Percentiles rank a stretch among this genome's conserved stretches.
phyloP scores from a whole-genome alignment of 2,113 vertebrate genomes.

The Sakesphorus luctuosus region DNA sequence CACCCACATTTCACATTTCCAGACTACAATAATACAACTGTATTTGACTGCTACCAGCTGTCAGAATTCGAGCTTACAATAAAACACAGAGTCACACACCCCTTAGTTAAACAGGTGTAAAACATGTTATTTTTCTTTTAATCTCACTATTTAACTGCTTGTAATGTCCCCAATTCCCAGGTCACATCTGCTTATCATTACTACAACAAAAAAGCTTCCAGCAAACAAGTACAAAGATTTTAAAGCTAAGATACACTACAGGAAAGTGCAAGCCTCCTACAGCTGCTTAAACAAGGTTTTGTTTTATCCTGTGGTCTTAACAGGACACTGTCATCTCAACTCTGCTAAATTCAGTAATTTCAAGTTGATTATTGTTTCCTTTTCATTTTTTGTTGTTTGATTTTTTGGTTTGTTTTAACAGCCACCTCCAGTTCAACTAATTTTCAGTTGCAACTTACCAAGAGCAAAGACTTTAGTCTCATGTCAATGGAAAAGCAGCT shows the following conservation, averaged over 20 bases:
- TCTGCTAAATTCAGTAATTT: background rate
- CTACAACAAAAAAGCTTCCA: background rate
- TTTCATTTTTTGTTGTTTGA: background rate
- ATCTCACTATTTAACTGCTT: background rate
- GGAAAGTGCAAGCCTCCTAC: background rate
- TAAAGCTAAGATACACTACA: background rate
- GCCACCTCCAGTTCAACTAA: background rate
- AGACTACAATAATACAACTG: background rate
- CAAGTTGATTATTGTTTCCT: background rate
- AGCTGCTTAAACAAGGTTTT: slow-evolving; percentile 6
- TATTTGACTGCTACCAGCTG: background rate
- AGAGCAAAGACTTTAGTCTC: background rate
- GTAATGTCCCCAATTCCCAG: background rate
- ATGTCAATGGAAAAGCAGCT: slow-evolving; percentile 33
- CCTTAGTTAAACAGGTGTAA: background rate
- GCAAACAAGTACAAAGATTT: slow-evolving; percentile 21
- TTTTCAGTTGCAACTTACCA: slow-evolving; percentile 12
- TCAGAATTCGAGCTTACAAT: background rate
- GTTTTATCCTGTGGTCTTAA: background rate
- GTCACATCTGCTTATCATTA: background rate
- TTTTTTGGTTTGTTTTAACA: background rate
- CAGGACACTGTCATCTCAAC: background rate
- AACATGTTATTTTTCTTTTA: background rate
- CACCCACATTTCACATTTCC: background rate
- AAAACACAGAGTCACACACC: background rate